These are phyloP conservation scores for Conistra vaccinii DNA, from an alignment of 2,888 invertebrate genomes.

Conservation along the genomic window DNA sequence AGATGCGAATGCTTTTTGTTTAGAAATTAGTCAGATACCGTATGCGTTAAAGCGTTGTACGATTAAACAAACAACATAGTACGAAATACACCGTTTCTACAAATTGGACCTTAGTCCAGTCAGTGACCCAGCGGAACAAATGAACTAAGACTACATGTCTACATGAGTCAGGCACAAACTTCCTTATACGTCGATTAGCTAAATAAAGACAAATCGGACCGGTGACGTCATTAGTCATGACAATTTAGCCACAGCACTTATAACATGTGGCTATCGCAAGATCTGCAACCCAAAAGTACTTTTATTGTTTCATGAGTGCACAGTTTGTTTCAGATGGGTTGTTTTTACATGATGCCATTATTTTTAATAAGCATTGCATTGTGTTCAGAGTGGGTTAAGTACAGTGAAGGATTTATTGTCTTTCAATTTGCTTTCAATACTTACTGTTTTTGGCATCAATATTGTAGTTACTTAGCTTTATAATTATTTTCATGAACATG, in stretches of 20 bases:
- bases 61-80: conserved; percentile 23
- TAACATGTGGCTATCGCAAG: conserved; percentile 44
- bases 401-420: not conserved
- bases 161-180: conserved; percentile 53
- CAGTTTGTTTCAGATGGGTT: conserved; percentile 4
- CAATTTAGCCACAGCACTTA: conserved; percentile 40
- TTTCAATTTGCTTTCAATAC: too few species aligned
- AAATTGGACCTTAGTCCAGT: conserved; percentile 31
- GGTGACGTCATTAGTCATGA: conserved; percentile 57
- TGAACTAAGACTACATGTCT: conserved; percentile 4
- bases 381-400: not conserved
- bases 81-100: conserved; percentile 20
- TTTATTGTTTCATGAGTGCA: conserved; percentile 41
- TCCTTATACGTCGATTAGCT: conserved; percentile 64
- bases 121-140: conserved; percentile 46
- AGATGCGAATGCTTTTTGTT: too few species aligned
- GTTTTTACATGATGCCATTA: conserved; percentile 1
- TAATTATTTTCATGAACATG: not conserved
- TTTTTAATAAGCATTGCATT: conserved; percentile 6
- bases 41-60: too few species aligned
- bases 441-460: not conserved
- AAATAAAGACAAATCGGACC: conserved; percentile 49
- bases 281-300: conserved; percentile 42
- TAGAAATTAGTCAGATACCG: too few species aligned
- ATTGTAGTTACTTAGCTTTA: not conserved